Percentiles rank a stretch among this genome's conserved stretches.
Evolutionary conservation across 2,113 vertebrate genomes (phyloP).

Genomic region (Pelobates fuscus): DNA sequence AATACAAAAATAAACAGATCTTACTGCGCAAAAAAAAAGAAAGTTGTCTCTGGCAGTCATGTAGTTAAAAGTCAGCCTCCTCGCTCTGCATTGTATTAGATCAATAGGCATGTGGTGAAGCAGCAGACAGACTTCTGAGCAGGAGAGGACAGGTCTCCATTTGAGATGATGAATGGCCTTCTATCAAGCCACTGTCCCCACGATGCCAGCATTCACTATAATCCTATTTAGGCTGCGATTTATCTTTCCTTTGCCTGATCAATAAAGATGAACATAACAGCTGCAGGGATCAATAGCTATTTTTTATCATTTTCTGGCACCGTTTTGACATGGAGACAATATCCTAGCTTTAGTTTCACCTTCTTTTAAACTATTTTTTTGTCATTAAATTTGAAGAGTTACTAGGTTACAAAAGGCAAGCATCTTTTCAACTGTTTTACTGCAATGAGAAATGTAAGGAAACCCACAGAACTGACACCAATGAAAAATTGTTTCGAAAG

Average conservation of each 20-base stretch:
- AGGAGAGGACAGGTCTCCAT: constrained; percentile 58
- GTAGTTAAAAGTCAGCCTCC: background rate
- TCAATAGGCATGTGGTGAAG: constrained; percentile 67
- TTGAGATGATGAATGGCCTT: constrained; percentile 72
- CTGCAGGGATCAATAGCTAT: constrained; percentile 77
- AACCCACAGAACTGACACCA: background rate
- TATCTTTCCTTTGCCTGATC: constrained; percentile 77
- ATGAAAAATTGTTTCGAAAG: background rate
- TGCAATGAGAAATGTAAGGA: background rate
- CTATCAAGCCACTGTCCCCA: constrained; percentile 63
- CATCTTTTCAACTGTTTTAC: constrained; percentile 51
- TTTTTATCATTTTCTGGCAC: constrained; percentile 77
- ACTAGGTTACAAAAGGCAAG: constrained; percentile 37
- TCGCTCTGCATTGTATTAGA: constrained; percentile 43
- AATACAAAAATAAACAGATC: no score
- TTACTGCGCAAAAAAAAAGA: background rate
- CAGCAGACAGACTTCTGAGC: constrained; percentile 38
- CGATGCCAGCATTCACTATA: constrained; percentile 67
- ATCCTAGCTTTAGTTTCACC: constrained; percentile 53
- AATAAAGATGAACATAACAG: constrained; percentile 83
- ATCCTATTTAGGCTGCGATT: constrained; percentile 73
- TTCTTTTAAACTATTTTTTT: constrained; percentile 27
- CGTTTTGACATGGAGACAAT: constrained; percentile 72
- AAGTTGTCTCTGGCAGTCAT: background rate
- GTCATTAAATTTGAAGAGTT: constrained; percentile 40